A percentile compares a stretch with the other conserved stretches of the same genome.
Conservation (phyloP, 2,113 vertebrate genomes). For the Hemibagrus wyckioides region DNA sequence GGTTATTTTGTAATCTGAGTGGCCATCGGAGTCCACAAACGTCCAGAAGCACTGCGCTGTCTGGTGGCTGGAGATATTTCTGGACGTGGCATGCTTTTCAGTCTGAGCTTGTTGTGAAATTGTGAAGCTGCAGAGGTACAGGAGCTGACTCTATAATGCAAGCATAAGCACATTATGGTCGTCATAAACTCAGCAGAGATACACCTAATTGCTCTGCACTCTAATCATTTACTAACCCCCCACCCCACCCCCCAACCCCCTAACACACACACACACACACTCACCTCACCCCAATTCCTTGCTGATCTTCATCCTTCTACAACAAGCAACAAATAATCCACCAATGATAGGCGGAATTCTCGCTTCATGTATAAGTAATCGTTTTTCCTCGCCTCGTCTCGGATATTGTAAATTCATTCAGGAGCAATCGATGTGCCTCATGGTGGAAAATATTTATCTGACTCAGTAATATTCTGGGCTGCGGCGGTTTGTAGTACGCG, state of each 20-base stretch:
- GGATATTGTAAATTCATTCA: slow-evolving; percentile 46
- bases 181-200: slow-evolving; percentile 6
- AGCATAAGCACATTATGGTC: background rate
- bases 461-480: slow-evolving; percentile 33
- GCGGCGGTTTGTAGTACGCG: background rate
- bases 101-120: background rate
- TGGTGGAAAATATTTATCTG: background rate
- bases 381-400: slow-evolving; percentile 53
- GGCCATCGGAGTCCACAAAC: background rate
- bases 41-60: background rate
- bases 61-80: slow-evolving; percentile 35
- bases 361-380: slow-evolving; percentile 61
- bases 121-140: background rate
- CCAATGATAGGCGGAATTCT: slow-evolving; percentile 59
- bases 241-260: too few relatives aligned
- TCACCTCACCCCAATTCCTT: slow-evolving; percentile 44
- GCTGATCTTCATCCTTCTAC: slow-evolving; percentile 67
- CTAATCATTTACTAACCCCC: slow-evolving; percentile 54
- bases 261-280: too few relatives aligned
- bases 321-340: slow-evolving; percentile 63
- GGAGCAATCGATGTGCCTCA: slow-evolving; percentile 18
- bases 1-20: slow-evolving; percentile 34
- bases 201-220: slow-evolving; percentile 44
- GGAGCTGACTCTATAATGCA: background rate
- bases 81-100: slow-evolving; percentile 10